Evolutionary conservation across 2,797 vertebrate species (phyloP), one percentile per base, ranked within the genome.

Genomic region (Periophthalmus magnuspinnatus): DNA sequence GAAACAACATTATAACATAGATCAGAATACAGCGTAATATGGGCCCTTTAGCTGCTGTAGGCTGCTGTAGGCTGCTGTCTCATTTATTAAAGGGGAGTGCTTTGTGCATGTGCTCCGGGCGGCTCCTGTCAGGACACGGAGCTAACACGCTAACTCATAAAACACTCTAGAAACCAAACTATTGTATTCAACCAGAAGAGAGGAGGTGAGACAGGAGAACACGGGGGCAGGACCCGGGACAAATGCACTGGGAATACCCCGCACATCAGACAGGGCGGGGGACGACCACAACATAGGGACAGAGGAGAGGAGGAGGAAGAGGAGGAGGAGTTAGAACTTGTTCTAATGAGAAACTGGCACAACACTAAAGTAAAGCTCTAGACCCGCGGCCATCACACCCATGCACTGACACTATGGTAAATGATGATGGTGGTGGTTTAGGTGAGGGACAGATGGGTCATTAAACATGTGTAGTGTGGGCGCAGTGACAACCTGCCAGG

Each of bases 301-400:
- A 38, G 38, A 89, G 88, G 86, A 85, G 83, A 79, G 90, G 89
- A 86, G 75, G 75, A 90, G 92, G 89, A n/a, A 16, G 52, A 22
- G 52, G 47, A 50, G 47, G 48, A 50, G 48, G 48, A 50, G 6
- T 41, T 41, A 10, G 17, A 50, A 5, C 1, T 0, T 8, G 48
- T 7, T 7, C 9, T 55, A 24, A 55, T 24, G 52, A 13, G 9
- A 11, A 24, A 13, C 7, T 24, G 52, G 11, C 52, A 55, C 10
- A 8, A 55, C 13, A 13, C n/a, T 11, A 9, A 55, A 55, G n/a
- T 0, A 1, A 19, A 3, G 47, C 47, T 4, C 1, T 50, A 9
- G 21, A 24, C 52, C 52, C 5, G 52, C 13, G 52, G 52, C 10
- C 52, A 22, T 55, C 52, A 11, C 52, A 55, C 52, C 52, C 10